A percentile compares a stretch with the other conserved stretches of the same genome.
Evolutionary conservation across 2,113 vertebrate genomes (phyloP).

Genomic region (Xiphias gladius): DNA sequence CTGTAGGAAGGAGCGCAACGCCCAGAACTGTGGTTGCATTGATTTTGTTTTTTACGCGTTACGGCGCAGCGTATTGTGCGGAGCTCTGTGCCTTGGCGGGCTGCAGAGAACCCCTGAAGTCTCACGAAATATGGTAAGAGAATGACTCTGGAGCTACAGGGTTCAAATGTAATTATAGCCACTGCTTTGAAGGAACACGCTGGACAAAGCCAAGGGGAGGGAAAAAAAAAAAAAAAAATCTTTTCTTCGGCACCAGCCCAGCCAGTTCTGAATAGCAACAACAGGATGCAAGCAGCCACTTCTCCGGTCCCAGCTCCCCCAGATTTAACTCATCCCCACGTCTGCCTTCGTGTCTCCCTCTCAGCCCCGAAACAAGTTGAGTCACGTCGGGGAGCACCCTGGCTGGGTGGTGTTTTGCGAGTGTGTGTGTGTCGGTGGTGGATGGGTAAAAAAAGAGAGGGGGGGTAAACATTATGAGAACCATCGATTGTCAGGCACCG

Average conservation of each 20-base stretch:
- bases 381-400: slow-evolving; percentile 58
- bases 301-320: slow-evolving; percentile 13
- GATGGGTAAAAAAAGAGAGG: too few species aligned
- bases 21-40: slow-evolving; percentile 67
- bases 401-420: slow-evolving; percentile 50
- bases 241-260: slow-evolving; percentile 9
- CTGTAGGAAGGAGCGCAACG: slow-evolving; percentile 52
- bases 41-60: slow-evolving; percentile 70
- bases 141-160: slow-evolving; percentile 47
- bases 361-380: slow-evolving; percentile 67
- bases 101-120: slow-evolving; percentile 70
- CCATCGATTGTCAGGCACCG: slow-evolving; percentile 57
- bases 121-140: slow-evolving; percentile 49
- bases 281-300: slow-evolving; percentile 30
- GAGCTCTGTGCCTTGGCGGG: slow-evolving; percentile 53
- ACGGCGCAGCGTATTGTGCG: slow-evolving; percentile 69
- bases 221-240: neutral
- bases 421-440: neutral
- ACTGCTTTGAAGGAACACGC: slow-evolving; percentile 34
- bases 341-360: slow-evolving; percentile 42
- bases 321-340: slow-evolving; percentile 46
- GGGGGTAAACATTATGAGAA: slow-evolving; percentile 28
- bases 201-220: slow-evolving; percentile 11
- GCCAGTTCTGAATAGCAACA: slow-evolving; percentile 38
- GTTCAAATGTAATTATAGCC: slow-evolving; percentile 33